Evolutionary conservation across 2,113 vertebrate genomes (phyloP), one percentile per base, ranked within the genome.

Genomic region (Podarcis muralis): DNA sequence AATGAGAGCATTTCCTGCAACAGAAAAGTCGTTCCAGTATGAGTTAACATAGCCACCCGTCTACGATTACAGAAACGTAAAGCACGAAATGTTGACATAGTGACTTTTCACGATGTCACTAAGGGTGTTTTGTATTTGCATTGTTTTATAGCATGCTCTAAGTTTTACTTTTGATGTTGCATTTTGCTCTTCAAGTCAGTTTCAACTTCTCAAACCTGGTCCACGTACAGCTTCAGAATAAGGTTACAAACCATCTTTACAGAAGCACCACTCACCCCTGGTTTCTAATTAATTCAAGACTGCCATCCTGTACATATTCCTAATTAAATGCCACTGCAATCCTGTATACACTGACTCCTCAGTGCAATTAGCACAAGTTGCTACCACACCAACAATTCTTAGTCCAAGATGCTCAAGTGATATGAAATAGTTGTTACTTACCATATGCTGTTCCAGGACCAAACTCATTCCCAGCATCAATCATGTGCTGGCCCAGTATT

Each of bases 391-490:
- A 79, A 35, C 8, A 48, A 43, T 20, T 20, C 20, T 86, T 86
- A n/a, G 35, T 62, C 22, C 25, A 13, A 3, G 30, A 6, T 77
- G 5, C 65, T 32, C 23, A 9, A n/a, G 35, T 66, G 3, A 32
- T 69, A 81, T 35, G 32, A 83, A 88, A 1, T 77, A 66, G 22
- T 3, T 94, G 81, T 69, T 18, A 91, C 97, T 97, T 97, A 99
- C 99, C 99, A 48, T 99, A 99, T 23, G 98, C 99, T 83, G 98
- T 98, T 92, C 98, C 98, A 65, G 98, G 98, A 77, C 99, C 98
- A 97, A 98, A 98, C 53, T 99, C 99, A 94, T 95, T 98, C 68
- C 99, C 99, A 62, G 98, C 98, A 84, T 99, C 99, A 16, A 98
- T 98, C 99, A 99, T 98, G 83, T 98, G 97, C 89, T 99, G 98